These are phyloP conservation scores for Pelobates fuscus DNA, from an alignment of 2,113 vertebrate species.

Conservation along the genomic window DNA sequence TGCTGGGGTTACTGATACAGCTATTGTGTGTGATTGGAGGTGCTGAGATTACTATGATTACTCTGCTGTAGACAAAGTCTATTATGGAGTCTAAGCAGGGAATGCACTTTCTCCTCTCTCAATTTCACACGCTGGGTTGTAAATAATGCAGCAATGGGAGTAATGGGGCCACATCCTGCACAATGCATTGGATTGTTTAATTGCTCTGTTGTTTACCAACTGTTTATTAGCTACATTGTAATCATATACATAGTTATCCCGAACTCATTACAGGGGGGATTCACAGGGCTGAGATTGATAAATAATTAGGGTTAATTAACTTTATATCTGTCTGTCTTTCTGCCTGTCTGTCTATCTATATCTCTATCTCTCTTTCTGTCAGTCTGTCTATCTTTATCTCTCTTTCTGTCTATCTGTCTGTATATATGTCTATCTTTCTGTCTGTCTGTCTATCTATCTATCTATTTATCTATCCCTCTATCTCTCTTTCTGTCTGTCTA, in stretches of 20 bases:
- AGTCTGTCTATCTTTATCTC: background rate
- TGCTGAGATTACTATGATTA: background rate
- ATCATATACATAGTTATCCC: too few species aligned
- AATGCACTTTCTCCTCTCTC: background rate
- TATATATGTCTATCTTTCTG: background rate
- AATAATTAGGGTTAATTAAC: too few species aligned
- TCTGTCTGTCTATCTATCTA: constrained; percentile 13
- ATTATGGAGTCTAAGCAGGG: background rate
- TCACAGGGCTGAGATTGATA: too few species aligned
- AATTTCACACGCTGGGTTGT: background rate
- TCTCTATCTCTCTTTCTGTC: too few species aligned
- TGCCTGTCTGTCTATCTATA: too few species aligned
- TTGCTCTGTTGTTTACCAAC: too few species aligned
- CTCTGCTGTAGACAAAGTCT: background rate
- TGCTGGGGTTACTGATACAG: background rate
- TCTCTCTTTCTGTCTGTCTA: background rate
- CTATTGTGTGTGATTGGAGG: background rate
- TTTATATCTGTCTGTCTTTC: too few species aligned
- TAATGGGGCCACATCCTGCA: too few species aligned
- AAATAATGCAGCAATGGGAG: background rate
- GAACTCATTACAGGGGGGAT: too few species aligned
- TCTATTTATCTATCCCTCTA: constrained; percentile 22
- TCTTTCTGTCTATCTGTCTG: background rate
- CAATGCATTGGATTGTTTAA: too few species aligned
- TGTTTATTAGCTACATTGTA: too few species aligned